Conservation (phyloP, 2,888 invertebrate species). For the Drepanosiphum platanoidis region DNA sequence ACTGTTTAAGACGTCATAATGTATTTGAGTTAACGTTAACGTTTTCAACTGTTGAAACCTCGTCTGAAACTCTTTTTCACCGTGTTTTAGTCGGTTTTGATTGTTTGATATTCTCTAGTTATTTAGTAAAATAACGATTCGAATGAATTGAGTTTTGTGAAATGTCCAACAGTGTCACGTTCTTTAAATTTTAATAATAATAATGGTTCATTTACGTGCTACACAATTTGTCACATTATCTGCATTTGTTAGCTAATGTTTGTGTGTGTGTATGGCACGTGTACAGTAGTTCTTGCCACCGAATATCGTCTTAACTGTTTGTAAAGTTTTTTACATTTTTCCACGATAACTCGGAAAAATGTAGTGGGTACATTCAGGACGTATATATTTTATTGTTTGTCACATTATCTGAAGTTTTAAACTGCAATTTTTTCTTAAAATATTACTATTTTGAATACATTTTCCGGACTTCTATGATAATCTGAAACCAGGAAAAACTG, state of each 20-base stretch:
- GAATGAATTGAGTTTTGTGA: neutral
- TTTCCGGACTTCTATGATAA: neutral
- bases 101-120: neutral
- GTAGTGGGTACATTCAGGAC: neutral
- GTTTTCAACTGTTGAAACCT: neutral
- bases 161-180: neutral
- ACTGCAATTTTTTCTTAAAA: neutral
- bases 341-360: neutral
- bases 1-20: too few relatives aligned
- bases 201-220: slow-evolving; percentile 10
- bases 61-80: neutral
- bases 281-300: neutral
- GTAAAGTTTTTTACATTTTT: neutral
- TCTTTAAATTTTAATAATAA: neutral
- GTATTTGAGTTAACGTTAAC: too few relatives aligned
- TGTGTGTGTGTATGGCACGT: neutral
- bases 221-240: neutral
- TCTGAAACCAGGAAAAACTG: neutral
- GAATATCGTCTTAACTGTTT: neutral
- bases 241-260: neutral
- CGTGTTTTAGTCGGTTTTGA: neutral
- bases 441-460: neutral
- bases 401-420: neutral
- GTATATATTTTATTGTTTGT: neutral
- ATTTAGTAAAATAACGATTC: neutral